These are phyloP conservation scores for Thunnus maccoyii DNA, from an alignment of 2,113 vertebrate genomes.

Conservation along the genomic window DNA sequence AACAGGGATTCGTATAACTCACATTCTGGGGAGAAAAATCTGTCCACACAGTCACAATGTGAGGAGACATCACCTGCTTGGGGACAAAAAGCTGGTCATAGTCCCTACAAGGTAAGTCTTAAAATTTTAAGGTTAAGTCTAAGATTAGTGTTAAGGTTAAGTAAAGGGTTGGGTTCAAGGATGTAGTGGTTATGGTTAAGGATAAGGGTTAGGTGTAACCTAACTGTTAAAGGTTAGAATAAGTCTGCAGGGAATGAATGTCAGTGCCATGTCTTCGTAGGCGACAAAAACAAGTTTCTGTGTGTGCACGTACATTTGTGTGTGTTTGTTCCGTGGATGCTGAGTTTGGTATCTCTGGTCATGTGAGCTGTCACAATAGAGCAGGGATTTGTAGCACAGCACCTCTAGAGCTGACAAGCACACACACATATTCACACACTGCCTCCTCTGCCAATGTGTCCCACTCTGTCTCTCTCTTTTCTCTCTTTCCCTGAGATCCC, in stretches of 20 bases:
- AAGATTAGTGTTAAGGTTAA: neutral
- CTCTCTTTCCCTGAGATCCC: conserved; percentile 75
- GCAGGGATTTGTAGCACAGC: conserved; percentile 62
- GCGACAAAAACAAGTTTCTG: neutral
- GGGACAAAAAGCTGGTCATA: neutral
- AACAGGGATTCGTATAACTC: too few relatives aligned
- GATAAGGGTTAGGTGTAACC: too few relatives aligned
- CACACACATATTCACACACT: conserved; percentile 16
- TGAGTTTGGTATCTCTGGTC: conserved; percentile 54
- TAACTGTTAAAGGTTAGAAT: too few relatives aligned
- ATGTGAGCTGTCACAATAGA: conserved; percentile 57
- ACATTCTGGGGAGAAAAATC: neutral
- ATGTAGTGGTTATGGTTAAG: neutral
- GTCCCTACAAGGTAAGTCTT: neutral
- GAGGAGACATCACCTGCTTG: neutral
- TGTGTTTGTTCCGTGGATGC: conserved; percentile 13
- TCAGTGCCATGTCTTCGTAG: neutral
- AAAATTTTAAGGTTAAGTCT: neutral
- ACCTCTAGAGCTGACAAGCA: conserved; percentile 47
- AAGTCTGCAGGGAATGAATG: neutral
- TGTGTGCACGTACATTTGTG: neutral
- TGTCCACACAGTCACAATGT: neutral
- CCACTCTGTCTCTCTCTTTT: conserved; percentile 47
- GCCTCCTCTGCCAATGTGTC: conserved; percentile 39
- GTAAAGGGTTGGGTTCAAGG: neutral